phyloP scores from a whole-genome alignment of 2,113 vertebrate species.

The Gobiocypris rarus region DNA sequence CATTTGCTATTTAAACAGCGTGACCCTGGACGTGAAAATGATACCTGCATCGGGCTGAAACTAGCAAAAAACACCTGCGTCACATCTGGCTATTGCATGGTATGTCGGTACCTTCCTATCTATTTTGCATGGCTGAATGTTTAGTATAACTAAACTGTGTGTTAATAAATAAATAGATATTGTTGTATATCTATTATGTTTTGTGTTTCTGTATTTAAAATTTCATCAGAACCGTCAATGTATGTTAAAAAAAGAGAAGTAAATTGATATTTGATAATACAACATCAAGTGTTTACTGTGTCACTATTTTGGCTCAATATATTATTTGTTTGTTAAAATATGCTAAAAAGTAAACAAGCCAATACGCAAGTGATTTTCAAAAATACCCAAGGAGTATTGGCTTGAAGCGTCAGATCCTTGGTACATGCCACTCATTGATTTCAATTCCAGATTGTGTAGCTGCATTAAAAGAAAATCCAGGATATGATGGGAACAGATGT shows the following conservation, averaged over 20 bases:
- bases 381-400: neutral
- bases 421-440: neutral
- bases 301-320: neutral
- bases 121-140: no score
- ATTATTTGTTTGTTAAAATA: neutral
- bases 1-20: no score
- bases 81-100: no score
- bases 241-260: neutral
- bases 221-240: neutral
- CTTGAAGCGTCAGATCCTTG: neutral
- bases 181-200: neutral
- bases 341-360: slow-evolving; percentile 1
- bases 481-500: neutral
- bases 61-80: no score
- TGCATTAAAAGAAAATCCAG: neutral
- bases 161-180: neutral
- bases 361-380: neutral
- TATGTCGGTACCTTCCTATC: no score
- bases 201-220: neutral
- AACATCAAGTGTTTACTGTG: neutral
- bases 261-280: neutral
- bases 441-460: slow-evolving; percentile 8
- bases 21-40: no score
- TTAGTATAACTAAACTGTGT: neutral
- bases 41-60: no score